Evolutionary conservation across 92 coral and sea anemone species (phyloP), one percentile per base, ranked within the genome.

Genomic region (Heteractis magnifica): DNA sequence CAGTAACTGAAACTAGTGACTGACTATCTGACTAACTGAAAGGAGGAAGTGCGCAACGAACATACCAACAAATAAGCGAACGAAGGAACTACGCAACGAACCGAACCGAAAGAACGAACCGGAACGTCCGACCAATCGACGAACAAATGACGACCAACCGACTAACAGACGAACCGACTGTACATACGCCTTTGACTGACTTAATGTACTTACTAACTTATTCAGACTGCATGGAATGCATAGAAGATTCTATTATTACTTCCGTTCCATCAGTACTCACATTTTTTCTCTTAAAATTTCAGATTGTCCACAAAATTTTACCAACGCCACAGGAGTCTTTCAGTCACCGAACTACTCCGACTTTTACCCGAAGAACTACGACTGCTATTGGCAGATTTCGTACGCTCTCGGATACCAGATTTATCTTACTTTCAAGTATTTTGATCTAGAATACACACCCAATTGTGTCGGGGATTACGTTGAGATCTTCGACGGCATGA

Each of bases 311-410:
- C 82, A 88, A 74, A 87, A 86, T 44, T 78, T 89, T 72, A 78
- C 90, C 9, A 83, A 82, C 84, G 19, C 90, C 52, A 52, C 86
- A 1, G 92, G 92, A 52, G 78, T 76, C 56, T 77, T 89, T 65
- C 76, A 84, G 71, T 89, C 92, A 18, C 92, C 92, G 56, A 89
- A 89, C 85, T 89, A 89, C 53, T 90, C 92, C 19, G 92, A 89
- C 87, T 89, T 87, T 71, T 89, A 89, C 84, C 92, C 92, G 52
- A 82, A 82, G 53, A 82, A 77, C 78, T 89, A 82, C 87, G 64
- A 89, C 53, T 89, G 92, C 58, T 83, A 78, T 6, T 89, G 92
- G 92, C 80, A 81, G 80, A 89, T 89, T 19, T 72, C 87, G 81
- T 81, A 84, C 71, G 82, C 55, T 12, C 90, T 64, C 44, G 92